A percentile compares a stretch with the other conserved stretches of the same genome.
These are phyloP conservation scores for Anthophora plumipes DNA, from an alignment of 2,888 invertebrate genomes.

Conservation along the genomic window DNA sequence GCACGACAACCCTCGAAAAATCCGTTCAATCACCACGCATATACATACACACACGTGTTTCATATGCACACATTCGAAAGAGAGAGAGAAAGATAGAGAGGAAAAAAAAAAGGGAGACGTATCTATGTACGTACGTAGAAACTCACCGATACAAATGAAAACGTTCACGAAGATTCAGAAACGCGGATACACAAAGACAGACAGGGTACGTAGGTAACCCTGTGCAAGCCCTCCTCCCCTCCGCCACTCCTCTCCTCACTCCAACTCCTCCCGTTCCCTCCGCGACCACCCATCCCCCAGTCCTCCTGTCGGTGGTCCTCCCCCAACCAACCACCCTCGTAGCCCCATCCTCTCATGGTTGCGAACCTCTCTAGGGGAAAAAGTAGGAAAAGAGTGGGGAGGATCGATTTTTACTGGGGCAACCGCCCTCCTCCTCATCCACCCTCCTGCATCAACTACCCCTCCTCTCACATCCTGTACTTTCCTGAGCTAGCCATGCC, in stretches of 20 bases:
- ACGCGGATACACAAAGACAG: conserved; percentile 72
- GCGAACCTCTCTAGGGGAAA: conserved; percentile 79
- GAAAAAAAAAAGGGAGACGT: no score
- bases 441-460: conserved; percentile 79
- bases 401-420: conserved; percentile 86
- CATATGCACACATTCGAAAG: conserved; percentile 21
- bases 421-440: conserved; percentile 80
- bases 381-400: conserved; percentile 83
- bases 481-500: conserved; percentile 78
- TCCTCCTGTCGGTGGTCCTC: conserved; percentile 50
- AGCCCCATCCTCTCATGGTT: conserved; percentile 68
- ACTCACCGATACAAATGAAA: conserved; percentile 18
- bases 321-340: conserved; percentile 50
- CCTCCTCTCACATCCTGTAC: conserved; percentile 76
- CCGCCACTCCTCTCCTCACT: no score
- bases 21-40: conserved; percentile 69
- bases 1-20: conserved; percentile 71
- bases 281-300: conserved; percentile 55
- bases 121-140: conserved; percentile 4
- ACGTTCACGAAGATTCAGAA: conserved; percentile 68
- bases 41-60: conserved; percentile 26
- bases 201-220: conserved; percentile 73
- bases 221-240: conserved; percentile 62
- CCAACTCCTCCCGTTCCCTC: not conserved
- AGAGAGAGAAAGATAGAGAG: no score